phyloP scores from a whole-genome alignment of 2,797 vertebrate species.

The Melanogrammus aeglefinus region DNA sequence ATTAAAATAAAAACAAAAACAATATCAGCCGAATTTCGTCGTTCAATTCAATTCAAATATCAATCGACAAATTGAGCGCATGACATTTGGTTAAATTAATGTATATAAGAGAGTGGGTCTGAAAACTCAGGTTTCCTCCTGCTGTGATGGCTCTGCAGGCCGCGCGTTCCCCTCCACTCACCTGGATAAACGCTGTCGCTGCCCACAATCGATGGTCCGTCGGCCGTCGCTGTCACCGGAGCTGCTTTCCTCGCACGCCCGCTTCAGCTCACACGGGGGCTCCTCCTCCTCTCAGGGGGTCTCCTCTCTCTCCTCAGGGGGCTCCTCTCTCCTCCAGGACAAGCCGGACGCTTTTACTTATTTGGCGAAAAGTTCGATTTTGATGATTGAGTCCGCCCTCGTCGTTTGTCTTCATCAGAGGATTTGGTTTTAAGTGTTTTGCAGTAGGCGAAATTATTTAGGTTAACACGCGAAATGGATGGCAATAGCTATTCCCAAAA shows the following conservation, averaged over 20 bases:
- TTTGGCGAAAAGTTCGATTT: neutral
- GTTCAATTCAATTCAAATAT: neutral
- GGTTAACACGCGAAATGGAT: neutral
- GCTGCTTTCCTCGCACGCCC: slow-evolving; percentile 85
- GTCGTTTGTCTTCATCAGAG: neutral
- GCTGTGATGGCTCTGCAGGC: too few relatives aligned
- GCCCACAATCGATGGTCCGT: slow-evolving; percentile 87
- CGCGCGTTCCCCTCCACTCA: slow-evolving; percentile 56
- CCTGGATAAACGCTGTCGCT: slow-evolving; percentile 85
- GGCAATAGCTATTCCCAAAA: neutral
- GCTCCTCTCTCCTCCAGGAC: slow-evolving; percentile 9
- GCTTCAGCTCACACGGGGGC: slow-evolving; percentile 73
- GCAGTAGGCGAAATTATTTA: neutral
- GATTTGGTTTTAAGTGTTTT: neutral
- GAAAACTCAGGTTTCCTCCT: neutral
- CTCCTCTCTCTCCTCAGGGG: neutral
- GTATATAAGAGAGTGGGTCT: too few relatives aligned
- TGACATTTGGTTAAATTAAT: too few relatives aligned
- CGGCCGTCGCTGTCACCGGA: slow-evolving; percentile 87
- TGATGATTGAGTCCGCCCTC: too few relatives aligned
- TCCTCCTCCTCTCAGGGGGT: neutral
- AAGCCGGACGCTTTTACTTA: neutral
- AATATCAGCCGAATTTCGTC: too few relatives aligned
- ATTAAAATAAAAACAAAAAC: too few relatives aligned
- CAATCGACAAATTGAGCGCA: neutral